A percentile compares a stretch with the other conserved stretches of the same genome.
These are phyloP conservation scores for Priapulus caudatus DNA, from an alignment of 2,888 invertebrate species.

Conservation along the genomic window DNA sequence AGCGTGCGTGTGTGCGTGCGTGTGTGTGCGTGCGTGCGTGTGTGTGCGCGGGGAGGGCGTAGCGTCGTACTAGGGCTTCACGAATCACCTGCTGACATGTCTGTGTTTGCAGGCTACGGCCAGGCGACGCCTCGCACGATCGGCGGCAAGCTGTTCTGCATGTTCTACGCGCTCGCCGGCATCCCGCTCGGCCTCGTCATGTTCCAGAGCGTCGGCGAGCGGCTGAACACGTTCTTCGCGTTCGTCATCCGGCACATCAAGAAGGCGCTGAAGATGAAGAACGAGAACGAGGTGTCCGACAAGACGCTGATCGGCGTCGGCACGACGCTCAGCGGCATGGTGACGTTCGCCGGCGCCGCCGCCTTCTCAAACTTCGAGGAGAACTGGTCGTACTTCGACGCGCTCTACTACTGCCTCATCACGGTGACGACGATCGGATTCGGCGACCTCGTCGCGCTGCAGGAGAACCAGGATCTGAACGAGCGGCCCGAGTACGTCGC, in stretches of 20 bases:
- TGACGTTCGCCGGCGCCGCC: conserved; percentile 85
- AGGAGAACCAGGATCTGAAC: conserved; percentile 87
- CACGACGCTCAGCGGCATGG: conserved; percentile 76
- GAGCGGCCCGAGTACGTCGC: conserved; percentile 93
- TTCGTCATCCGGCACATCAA: conserved; percentile 12
- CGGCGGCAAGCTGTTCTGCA: not conserved
- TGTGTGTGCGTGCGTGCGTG: no score
- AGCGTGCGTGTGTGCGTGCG: no score
- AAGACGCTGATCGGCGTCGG: conserved; percentile 47
- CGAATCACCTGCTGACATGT: no score
- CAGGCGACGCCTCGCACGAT: not conserved
- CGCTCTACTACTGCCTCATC: conserved; percentile 86
- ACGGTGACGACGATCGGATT: conserved; percentile 92
- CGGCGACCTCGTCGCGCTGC: conserved; percentile 95
- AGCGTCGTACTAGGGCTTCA: no score
- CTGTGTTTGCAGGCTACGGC: not conserved
- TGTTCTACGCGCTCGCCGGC: not conserved
- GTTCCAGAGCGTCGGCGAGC: conserved; percentile 15
- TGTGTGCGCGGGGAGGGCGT: no score
- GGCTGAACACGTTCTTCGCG: conserved; percentile 17
- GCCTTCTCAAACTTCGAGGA: conserved; percentile 92
- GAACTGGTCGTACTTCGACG: conserved; percentile 77
- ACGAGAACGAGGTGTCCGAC: not conserved
- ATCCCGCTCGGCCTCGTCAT: not conserved
- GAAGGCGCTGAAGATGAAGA: conserved; percentile 7